A percentile compares a stretch with the other conserved stretches of the same genome.
phyloP scores from a whole-genome alignment of 2,797 vertebrate species.

The Diceros bicornis region DNA sequence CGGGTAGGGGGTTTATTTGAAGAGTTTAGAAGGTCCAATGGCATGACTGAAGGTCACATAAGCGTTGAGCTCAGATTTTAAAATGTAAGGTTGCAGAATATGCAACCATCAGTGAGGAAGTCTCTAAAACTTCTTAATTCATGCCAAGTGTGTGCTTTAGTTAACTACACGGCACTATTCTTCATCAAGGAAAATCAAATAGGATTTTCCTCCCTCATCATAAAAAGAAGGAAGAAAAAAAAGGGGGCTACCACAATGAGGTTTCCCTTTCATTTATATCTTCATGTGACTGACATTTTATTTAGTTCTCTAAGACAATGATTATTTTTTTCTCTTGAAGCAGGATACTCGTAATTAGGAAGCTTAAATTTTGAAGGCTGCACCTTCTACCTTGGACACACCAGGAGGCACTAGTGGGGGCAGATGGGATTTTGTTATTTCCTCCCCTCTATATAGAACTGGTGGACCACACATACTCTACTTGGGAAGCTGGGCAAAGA shows the following conservation, averaged over 20 bases:
- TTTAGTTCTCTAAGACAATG: background rate
- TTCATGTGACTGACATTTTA: background rate
- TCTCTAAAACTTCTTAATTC: conserved; percentile 28
- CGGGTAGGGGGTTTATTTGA: background rate
- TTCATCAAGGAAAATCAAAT: conserved; percentile 3
- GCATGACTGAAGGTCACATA: background rate
- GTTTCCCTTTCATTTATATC: background rate
- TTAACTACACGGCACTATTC: background rate
- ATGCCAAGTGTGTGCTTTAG: background rate
- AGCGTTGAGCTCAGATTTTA: background rate
- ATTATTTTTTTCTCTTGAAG: background rate
- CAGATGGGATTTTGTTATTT: background rate
- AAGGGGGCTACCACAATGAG: background rate
- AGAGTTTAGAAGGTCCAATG: background rate
- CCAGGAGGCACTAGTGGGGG: background rate
- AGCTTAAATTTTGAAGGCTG: background rate
- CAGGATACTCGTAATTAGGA: background rate
- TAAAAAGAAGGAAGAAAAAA: background rate
- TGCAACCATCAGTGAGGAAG: background rate
- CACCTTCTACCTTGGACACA: background rate
- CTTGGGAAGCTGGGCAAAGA: background rate
- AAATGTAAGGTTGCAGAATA: background rate
- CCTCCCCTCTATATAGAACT: background rate
- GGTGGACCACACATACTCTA: background rate
- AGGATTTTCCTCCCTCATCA: background rate